These are phyloP conservation scores for Cloeon dipterum DNA, from an alignment of 2,888 invertebrate genomes.

Conservation along the genomic window DNA sequence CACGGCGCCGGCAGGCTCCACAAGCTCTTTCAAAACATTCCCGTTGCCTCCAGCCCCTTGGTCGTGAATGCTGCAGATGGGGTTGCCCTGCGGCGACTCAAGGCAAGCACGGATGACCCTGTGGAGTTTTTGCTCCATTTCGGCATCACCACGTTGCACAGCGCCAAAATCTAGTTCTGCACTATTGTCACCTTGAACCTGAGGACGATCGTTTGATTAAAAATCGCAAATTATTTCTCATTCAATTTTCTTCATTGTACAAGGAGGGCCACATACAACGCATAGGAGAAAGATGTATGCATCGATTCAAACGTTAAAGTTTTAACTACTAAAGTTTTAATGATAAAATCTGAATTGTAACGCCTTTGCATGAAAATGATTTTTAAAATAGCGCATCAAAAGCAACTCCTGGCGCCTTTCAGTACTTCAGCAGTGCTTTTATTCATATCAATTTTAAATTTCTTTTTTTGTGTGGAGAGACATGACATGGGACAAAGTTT, in stretches of 20 bases:
- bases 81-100: constrained; percentile 60
- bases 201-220: too few relatives aligned
- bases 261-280: too few relatives aligned
- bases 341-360: too few relatives aligned
- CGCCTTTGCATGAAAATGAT: too few relatives aligned
- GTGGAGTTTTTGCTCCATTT: constrained; percentile 97
- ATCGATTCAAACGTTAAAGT: too few relatives aligned
- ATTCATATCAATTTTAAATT: not conserved
- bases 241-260: too few relatives aligned
- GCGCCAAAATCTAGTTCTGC: constrained; percentile 84
- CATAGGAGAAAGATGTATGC: too few relatives aligned
- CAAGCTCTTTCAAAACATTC: constrained; percentile 90
- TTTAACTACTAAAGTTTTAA: too few relatives aligned
- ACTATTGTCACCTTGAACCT: constrained; percentile 71
- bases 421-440: not conserved
- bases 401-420: too few relatives aligned
- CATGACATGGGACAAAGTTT: too few relatives aligned
- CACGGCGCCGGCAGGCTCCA: constrained; percentile 83
- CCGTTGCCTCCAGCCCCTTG: constrained; percentile 99
- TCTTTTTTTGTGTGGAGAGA: not conserved
- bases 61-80: constrained; percentile 89
- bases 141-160: constrained; percentile 88
- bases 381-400: too few relatives aligned
- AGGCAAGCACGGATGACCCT: constrained; percentile 79
- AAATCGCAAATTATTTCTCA: too few relatives aligned